A percentile compares a stretch with the other conserved stretches of the same genome.
These are phyloP conservation scores for Apodemus sylvaticus DNA, from an alignment of 2,113 vertebrate genomes.

Conservation along the genomic window DNA sequence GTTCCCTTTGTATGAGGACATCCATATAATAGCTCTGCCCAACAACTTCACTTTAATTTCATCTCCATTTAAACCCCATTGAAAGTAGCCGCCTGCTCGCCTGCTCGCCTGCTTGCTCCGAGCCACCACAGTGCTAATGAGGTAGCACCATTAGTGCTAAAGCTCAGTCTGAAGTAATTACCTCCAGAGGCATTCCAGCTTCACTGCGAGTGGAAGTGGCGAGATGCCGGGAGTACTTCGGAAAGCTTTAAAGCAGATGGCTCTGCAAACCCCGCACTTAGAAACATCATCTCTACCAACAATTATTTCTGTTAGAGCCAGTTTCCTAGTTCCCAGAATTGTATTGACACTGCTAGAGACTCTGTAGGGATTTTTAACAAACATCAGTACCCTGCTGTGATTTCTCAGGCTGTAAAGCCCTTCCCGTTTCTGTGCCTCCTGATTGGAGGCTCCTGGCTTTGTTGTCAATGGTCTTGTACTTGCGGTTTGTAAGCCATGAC, in stretches of 20 bases:
- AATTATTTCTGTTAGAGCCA: slow-evolving; percentile 39
- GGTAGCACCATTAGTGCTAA: slow-evolving; percentile 41
- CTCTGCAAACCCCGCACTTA: background rate
- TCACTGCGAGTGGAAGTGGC: slow-evolving; percentile 48
- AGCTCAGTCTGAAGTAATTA: slow-evolving; percentile 74
- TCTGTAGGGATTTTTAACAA: background rate
- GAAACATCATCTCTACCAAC: slow-evolving; percentile 56
- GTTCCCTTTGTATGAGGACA: slow-evolving; percentile 30
- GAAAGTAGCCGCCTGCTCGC: background rate
- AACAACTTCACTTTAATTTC: slow-evolving; percentile 61
- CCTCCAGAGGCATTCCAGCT: slow-evolving; percentile 72
- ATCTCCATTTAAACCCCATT: slow-evolving; percentile 64
- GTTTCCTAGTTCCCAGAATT: slow-evolving; percentile 13
- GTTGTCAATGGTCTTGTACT: background rate
- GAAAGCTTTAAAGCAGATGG: slow-evolving; percentile 52
- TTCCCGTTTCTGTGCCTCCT: background rate
- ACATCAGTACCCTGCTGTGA: background rate
- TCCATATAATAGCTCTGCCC: slow-evolving; percentile 58
- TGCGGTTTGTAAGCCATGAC: background rate
- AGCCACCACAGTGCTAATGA: slow-evolving; percentile 77
- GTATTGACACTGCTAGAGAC: background rate
- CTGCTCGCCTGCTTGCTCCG: background rate
- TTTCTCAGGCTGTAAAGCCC: background rate
- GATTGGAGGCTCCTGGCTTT: background rate
- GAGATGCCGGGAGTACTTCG: slow-evolving; percentile 43